These are phyloP conservation scores for Drosophila stalkeri DNA, from an alignment of 2,888 invertebrate species.

Conservation along the genomic window DNA sequence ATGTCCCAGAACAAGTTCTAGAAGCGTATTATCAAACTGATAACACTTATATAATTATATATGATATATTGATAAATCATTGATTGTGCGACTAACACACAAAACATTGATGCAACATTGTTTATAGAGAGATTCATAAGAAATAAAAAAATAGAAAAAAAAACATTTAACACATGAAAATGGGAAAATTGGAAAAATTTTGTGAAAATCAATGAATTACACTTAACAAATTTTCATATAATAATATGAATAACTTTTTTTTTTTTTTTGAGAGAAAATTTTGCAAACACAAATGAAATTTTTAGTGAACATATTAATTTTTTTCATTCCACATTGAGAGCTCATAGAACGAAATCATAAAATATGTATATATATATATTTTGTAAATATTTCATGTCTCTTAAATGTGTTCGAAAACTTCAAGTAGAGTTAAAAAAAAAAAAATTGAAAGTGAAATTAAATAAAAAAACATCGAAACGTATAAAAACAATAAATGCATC, in stretches of 20 bases:
- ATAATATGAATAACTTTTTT: not conserved
- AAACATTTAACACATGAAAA: slow-evolving; percentile 30
- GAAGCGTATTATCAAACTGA: slow-evolving; percentile 47
- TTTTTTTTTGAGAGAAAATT: slow-evolving; percentile 37
- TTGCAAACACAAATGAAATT: slow-evolving; percentile 36
- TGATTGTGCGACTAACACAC: slow-evolving; percentile 55
- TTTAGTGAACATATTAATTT: slow-evolving; percentile 1
- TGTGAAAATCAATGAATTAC: slow-evolving; percentile 3
- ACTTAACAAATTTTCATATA: slow-evolving; percentile 5
- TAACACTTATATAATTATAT: slow-evolving; percentile 6
- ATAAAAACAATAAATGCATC: slow-evolving; percentile 47
- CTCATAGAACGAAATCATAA: slow-evolving; percentile 32
- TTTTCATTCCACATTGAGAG: slow-evolving; percentile 76
- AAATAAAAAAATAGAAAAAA: not conserved
- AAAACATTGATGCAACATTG: slow-evolving; percentile 55
- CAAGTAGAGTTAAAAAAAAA: slow-evolving; percentile 3
- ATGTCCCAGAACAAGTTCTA: slow-evolving; percentile 50
- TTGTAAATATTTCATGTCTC: slow-evolving; percentile 17
- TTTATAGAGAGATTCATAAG: slow-evolving; percentile 13
- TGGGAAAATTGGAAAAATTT: slow-evolving; percentile 20
- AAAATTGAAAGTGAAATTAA: slow-evolving; percentile 10
- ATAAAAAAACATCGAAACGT: not conserved
- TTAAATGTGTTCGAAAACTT: slow-evolving; percentile 6
- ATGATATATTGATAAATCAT: slow-evolving; percentile 15
- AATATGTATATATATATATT: not conserved